Evolutionary conservation across 1,140 invertebrate genomes (phyloP), one percentile per base, ranked within the genome.

Genomic region (Drosophila kohkoa): DNA sequence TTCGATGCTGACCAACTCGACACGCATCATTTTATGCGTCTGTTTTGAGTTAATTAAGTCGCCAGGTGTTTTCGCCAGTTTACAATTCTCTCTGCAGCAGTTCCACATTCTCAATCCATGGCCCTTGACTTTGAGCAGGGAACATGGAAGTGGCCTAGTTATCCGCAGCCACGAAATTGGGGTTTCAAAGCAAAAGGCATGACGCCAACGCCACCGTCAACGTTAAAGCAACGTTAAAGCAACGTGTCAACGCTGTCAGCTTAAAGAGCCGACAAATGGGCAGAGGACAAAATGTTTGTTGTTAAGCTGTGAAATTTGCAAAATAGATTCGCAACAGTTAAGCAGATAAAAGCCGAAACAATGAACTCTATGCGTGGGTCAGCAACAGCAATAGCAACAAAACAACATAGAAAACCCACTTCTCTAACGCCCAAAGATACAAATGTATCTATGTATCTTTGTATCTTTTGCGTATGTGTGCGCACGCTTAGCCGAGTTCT

Each of bases 301-400:
- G 49, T 68, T 60, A 66, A 76, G 75, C 75, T 65, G 54, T 57
- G 41, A 76, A 79, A 82, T 86, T 86, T 45, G 82, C 82, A 82
- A 82, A 25, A 86, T 87, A 87, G 68, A 87, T 86, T 86, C 71
- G 75, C 82, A 73, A 86, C 71, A 82, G 51, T 78, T 64, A 65
- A 59, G 20, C 20, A 25, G 41, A 57, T 49, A 73, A 32, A 30
- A 28, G 10, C 45, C 68, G 41, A 82, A 59, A 73, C 57, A 64
- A 64, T 62, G 55, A 71, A 15, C 58, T 82, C 32, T 35, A 41
- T 43, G 79, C 79, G 79, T 82, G 75, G 80, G 80, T 82, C 80
- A 82, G 41, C 41, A 59, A 16, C 15, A 52, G 15, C 13, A 59
- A 16, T 8, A 52, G 15, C 13, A n/a, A 51, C 11, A 51, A 57